Conservation (phyloP, 2,888 invertebrate species). For the Xanthorhoe designata region DNA sequence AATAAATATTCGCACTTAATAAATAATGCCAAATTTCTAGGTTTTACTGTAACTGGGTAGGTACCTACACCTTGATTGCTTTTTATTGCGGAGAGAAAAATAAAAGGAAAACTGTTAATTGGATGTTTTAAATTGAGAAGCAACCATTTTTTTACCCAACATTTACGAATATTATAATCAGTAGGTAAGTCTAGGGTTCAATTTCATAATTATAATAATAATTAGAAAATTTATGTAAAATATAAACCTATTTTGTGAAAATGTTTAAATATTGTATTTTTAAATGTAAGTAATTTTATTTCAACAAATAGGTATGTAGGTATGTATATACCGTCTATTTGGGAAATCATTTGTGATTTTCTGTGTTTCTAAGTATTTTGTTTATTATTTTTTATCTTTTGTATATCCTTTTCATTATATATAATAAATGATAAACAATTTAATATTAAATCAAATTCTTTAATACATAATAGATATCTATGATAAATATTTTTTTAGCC, state of each 20-base stretch:
- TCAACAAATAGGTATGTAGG: no score
- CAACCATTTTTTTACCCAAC: background rate
- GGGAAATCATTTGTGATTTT: no score
- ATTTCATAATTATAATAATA: background rate
- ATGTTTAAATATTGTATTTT: no score
- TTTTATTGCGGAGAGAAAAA: conserved; percentile 1
- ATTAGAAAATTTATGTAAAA: background rate
- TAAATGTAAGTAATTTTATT: no score
- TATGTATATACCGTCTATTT: no score
- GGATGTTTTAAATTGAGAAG: conserved; percentile 9
- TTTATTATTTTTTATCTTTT: no score
- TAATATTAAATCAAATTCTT: no score
- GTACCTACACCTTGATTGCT: conserved; percentile 18
- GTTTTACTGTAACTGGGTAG: background rate
- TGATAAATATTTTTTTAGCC: no score
- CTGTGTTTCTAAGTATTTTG: no score
- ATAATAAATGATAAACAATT: no score
- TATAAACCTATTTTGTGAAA: background rate
- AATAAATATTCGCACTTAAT: background rate
- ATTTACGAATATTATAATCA: background rate
- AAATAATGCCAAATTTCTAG: background rate
- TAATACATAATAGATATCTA: no score
- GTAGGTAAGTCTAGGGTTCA: background rate
- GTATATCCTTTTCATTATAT: no score
- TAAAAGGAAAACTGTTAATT: background rate